Evolutionary conservation across 2,888 invertebrate genomes (phyloP), one percentile per base, ranked within the genome.

Genomic region (Cylloceria caligata): DNA sequence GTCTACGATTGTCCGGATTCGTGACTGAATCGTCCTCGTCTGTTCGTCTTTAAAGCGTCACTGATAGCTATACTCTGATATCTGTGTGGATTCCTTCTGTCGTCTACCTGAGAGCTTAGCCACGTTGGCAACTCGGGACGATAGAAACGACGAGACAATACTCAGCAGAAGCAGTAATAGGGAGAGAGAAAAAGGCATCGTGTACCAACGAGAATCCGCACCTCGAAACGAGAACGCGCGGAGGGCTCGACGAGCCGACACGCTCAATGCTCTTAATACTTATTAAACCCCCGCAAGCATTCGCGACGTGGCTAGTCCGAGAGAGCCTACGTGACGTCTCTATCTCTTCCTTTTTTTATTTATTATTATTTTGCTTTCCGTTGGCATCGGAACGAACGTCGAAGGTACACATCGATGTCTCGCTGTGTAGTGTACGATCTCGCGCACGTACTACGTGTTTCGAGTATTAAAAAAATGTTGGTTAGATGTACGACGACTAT

Each of bases 191-290:
- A 21, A 21, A 6, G 42, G 16, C 39, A 6, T n/a, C 16, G 21
- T 13, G 30, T 27, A 57, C 55, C 42, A 71, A 71, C 55, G 71
- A 45, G 52, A 71, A 71, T 71, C 42, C 39, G 55, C 71, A 57
- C 42, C 19, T 45, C 19, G 71, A 71, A 71, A 57, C 42, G 57
- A 55, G 36, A 36, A 24, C 57, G 34, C 45, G 34, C 47, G 21
- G 65, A 76, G 76, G 60, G 68, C 76, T 60, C 68, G 62, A 62
- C 62, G 34, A 24, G 21, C 34, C 49, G 62, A 62, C 76, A 68
- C 76, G 68, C 62, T 62, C 49, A 39, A 47, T 77, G 76, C 69
- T 69, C 76, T 68, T 77, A 52, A 77, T 77, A 68, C 62, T 77
- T 49, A 69, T 60, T 77, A 69, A 69, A 62, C 62, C 76, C 68